Conservation (phyloP, 2,113 vertebrate genomes). For the Aphyosemion australe region DNA sequence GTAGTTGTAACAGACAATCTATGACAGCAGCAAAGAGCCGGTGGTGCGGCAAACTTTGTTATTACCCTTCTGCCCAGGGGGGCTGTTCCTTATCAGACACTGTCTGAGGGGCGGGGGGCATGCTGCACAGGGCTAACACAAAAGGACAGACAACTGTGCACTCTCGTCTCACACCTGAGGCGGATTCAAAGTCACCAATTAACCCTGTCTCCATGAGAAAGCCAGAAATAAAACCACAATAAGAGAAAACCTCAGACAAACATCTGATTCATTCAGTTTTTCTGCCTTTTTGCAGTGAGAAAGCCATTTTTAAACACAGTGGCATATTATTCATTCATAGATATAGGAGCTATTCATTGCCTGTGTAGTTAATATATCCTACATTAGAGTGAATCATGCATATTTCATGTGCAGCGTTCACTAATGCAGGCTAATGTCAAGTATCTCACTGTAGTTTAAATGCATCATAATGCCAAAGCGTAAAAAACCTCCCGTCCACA, state of each 20-base stretch:
- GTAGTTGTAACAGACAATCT: constrained; percentile 30
- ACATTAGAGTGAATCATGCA: constrained; percentile 24
- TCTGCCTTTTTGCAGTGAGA: background rate
- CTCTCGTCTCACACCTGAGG: background rate
- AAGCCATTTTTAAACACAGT: no score
- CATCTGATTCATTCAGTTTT: background rate
- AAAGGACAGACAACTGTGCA: background rate
- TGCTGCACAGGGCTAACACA: no score
- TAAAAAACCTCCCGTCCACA: constrained; percentile 36
- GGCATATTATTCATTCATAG: constrained; percentile 19
- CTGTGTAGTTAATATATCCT: background rate
- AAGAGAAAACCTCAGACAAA: background rate
- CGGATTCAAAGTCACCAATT: background rate
- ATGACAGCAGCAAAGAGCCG: constrained; percentile 22
- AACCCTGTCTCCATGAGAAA: background rate
- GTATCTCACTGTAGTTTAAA: constrained; percentile 2
- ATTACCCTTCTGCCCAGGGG: constrained; percentile 13
- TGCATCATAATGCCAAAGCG: constrained; percentile 21
- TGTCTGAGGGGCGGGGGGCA: background rate
- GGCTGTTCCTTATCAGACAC: background rate
- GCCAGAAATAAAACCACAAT: background rate
- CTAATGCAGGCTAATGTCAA: constrained; percentile 24
- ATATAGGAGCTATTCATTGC: constrained; percentile 40
- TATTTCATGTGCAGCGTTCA: constrained; percentile 45
- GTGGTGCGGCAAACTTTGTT: constrained; percentile 26